Percentiles rank a stretch among this genome's conserved stretches.
These are phyloP conservation scores for Caenorhabditis briggsae DNA, from an alignment of 1,140 invertebrate species.

Conservation along the genomic window DNA sequence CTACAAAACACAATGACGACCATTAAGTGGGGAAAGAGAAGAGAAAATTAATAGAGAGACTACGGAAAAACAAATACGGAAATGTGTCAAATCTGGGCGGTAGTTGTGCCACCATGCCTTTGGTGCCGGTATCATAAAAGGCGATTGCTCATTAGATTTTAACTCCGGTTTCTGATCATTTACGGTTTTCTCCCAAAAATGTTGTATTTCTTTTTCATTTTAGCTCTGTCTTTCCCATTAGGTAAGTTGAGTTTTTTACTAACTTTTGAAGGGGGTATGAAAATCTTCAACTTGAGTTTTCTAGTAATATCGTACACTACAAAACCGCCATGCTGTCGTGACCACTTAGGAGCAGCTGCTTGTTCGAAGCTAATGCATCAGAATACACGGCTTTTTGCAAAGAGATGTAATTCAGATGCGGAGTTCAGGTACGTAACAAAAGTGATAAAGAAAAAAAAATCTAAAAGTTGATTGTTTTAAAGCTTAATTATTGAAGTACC, in stretches of 20 bases:
- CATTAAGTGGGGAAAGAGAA: neutral
- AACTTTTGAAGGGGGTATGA: neutral
- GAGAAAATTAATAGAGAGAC: neutral
- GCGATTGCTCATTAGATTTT: neutral
- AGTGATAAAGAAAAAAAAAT: neutral
- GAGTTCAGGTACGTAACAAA: slow-evolving; percentile 54
- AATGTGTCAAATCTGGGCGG: slow-evolving; percentile 53
- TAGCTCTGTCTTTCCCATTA: neutral
- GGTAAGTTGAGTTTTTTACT: neutral
- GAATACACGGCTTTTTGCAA: slow-evolving; percentile 58
- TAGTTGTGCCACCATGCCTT: neutral
- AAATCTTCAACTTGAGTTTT: neutral
- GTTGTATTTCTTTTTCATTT: neutral
- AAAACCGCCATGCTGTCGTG: slow-evolving; percentile 60
- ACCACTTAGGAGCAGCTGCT: slow-evolving; percentile 54
- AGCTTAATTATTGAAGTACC: no score
- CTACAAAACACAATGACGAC: slow-evolving; percentile 21
- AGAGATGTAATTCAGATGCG: slow-evolving; percentile 61
- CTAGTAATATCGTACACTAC: slow-evolving; percentile 46
- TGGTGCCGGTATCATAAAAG: slow-evolving; percentile 23
- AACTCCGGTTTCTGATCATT: slow-evolving; percentile 31
- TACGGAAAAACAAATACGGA: slow-evolving; percentile 53
- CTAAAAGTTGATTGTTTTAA: no score
- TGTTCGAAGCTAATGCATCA: slow-evolving; percentile 49
- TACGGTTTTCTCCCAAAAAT: neutral